These are phyloP conservation scores for Catharus minimus DNA, from an alignment of 2,113 vertebrate species.

Conservation along the genomic window DNA sequence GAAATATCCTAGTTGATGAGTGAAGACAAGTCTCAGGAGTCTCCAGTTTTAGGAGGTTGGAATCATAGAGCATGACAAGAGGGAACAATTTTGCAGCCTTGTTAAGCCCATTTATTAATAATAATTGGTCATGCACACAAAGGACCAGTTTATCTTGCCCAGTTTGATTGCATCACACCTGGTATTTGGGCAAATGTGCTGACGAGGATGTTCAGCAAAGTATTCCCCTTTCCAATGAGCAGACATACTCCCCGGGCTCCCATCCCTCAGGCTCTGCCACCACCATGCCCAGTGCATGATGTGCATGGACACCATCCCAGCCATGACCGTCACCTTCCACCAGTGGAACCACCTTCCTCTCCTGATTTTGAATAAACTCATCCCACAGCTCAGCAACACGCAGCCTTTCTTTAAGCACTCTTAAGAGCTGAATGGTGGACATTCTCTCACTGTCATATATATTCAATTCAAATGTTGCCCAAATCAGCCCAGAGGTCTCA, in stretches of 20 bases:
- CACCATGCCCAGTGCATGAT: rapidly evolving
- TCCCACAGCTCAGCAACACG: background rate
- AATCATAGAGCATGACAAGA: background rate
- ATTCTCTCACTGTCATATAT: rapidly evolving
- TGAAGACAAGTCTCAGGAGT: background rate
- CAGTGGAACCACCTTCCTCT: background rate
- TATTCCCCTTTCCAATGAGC: rapidly evolving
- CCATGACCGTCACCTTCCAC: rapidly evolving
- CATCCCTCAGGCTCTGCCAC: background rate
- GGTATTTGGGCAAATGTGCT: background rate
- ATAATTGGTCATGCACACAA: background rate
- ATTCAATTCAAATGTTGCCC: background rate
- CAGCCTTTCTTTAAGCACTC: background rate
- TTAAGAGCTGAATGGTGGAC: background rate
- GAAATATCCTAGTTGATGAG: conserved; percentile 23
- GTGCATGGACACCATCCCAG: background rate
- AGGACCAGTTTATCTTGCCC: background rate
- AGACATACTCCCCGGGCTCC: background rate
- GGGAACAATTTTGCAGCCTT: background rate
- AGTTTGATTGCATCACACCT: background rate
- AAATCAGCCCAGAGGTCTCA: background rate
- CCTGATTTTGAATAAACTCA: background rate
- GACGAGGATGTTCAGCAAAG: background rate
- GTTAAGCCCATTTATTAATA: background rate
- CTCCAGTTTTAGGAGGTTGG: background rate